phyloP scores from a whole-genome alignment of 1,140 invertebrate species.

The Archivesica marissinica region DNA sequence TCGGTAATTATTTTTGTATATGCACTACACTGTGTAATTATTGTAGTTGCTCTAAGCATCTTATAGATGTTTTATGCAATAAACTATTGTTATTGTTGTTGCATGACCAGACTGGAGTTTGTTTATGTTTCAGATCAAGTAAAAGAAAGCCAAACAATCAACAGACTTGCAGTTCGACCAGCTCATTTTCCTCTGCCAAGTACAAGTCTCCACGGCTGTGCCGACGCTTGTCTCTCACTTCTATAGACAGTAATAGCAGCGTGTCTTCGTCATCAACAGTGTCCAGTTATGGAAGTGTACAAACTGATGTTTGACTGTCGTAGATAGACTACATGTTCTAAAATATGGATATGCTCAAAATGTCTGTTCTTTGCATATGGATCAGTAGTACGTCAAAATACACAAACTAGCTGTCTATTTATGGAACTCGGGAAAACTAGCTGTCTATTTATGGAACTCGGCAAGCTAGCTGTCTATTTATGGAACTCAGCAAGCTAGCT shows the following conservation, averaged over 20 bases:
- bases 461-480: no score
- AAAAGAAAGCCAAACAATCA: slow-evolving; percentile 55
- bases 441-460: no score
- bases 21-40: not conserved
- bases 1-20: no score
- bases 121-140: slow-evolving; percentile 8
- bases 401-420: no score
- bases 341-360: no score
- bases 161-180: slow-evolving; percentile 52
- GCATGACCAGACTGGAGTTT: not conserved
- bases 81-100: not conserved
- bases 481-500: no score
- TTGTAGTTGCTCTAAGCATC: not conserved
- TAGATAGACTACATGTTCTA: no score
- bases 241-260: slow-evolving; percentile 76
- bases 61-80: not conserved
- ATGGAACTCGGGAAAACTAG: no score
- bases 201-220: slow-evolving; percentile 36
- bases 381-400: no score
- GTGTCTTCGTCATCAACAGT: slow-evolving; percentile 55
- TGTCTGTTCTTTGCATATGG: no score
- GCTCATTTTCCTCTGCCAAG: slow-evolving; percentile 16
- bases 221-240: slow-evolving; percentile 73
- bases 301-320: slow-evolving; percentile 18
- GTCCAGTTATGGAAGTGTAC: slow-evolving; percentile 28